Conservation (phyloP, 2,888 invertebrate genomes). For the Anorthoa munda region DNA sequence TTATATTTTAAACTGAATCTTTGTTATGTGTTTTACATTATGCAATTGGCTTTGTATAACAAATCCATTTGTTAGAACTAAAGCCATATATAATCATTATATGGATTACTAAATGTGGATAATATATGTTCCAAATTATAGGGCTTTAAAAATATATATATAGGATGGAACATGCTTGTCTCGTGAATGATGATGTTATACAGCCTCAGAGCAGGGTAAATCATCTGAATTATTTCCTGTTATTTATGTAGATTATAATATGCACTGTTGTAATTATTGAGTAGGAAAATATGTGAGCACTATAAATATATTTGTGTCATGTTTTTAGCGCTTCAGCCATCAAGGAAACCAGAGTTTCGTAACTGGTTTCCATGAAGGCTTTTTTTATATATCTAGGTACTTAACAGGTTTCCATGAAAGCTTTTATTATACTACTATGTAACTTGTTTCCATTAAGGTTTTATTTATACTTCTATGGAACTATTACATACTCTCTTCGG, state of each 20-base stretch:
- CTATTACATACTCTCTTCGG: too few relatives aligned
- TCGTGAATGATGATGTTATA: constrained; percentile 15
- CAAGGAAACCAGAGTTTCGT: too few relatives aligned
- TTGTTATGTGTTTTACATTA: constrained; percentile 6
- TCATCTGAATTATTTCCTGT: constrained; percentile 42
- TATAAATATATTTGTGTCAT: constrained; percentile 48
- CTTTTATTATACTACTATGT: too few relatives aligned
- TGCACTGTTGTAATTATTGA: constrained; percentile 32
- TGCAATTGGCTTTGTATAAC: constrained; percentile 17
- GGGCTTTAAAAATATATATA: constrained; percentile 14
- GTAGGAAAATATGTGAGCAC: constrained; percentile 50
- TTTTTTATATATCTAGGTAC: too few relatives aligned
- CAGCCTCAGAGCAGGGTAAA: constrained; percentile 12
- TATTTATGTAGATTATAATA: constrained; percentile 49
- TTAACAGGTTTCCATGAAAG: too few relatives aligned
- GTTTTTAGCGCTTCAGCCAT: too few relatives aligned
- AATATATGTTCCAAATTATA: constrained; percentile 10
- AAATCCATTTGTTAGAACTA: constrained; percentile 9
- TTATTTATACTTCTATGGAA: too few relatives aligned
- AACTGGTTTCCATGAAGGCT: too few relatives aligned
- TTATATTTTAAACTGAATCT: constrained; percentile 54
- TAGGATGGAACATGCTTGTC: constrained; percentile 12
- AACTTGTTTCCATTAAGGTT: too few relatives aligned
- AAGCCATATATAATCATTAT: neutral
- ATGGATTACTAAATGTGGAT: constrained; percentile 17